phyloP scores from a whole-genome alignment of 2,888 invertebrate species.

The Orthosia incerta region DNA sequence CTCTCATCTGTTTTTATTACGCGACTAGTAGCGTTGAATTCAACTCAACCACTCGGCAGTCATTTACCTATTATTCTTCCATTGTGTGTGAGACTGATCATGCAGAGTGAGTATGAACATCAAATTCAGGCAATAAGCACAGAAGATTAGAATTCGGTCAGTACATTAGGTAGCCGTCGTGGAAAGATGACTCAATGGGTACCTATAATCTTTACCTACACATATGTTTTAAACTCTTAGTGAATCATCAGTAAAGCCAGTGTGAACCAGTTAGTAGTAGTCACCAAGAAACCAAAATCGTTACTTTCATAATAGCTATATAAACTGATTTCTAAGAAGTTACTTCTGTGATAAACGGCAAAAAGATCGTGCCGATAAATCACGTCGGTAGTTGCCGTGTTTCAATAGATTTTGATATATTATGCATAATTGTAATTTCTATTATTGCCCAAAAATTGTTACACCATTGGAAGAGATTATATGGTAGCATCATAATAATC shows the following conservation, averaged over 20 bases:
- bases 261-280: too few species aligned
- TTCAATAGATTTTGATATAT: too few species aligned
- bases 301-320: neutral
- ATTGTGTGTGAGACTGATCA: too few species aligned
- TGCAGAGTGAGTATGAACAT: neutral
- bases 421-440: neutral
- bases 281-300: too few species aligned
- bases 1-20: too few species aligned
- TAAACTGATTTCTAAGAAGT: conserved; percentile 1
- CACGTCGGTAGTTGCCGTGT: conserved; percentile 11
- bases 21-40: too few species aligned
- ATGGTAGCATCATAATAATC: neutral
- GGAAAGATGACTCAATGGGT: neutral
- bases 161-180: neutral
- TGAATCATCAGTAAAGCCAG: neutral
- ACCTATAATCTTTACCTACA: too few species aligned
- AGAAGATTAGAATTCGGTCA: too few species aligned
- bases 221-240: too few species aligned
- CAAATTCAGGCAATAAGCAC: too few species aligned
- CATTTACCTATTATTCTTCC: too few species aligned
- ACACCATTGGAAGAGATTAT: neutral
- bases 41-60: too few species aligned
- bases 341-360: neutral
- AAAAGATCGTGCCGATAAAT: conserved; percentile 17
- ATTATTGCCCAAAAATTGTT: neutral